phyloP scores from a whole-genome alignment of 2,797 vertebrate species.

The Perdix hodgsoniae region DNA sequence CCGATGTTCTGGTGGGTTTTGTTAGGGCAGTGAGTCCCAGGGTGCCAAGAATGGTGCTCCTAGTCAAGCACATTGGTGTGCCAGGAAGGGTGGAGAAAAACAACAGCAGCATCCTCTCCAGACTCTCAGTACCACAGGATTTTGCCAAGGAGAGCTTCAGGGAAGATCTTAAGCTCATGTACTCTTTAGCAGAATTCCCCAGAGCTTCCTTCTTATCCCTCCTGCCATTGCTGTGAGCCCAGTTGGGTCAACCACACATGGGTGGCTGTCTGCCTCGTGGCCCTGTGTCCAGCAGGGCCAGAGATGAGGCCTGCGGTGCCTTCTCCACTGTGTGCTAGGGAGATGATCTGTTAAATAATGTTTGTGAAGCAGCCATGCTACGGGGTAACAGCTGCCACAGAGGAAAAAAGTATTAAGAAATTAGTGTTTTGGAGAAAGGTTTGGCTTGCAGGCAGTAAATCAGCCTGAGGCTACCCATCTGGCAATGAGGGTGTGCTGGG shows the following conservation, averaged over 20 bases:
- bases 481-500: not conserved
- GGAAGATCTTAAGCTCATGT: rapidly evolving
- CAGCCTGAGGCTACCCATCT: rapidly evolving
- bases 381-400: not conserved
- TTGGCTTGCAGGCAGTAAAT: not conserved
- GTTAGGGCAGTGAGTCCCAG: not conserved
- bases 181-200: rapidly evolving
- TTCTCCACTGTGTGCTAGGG: not conserved
- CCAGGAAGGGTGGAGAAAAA: not conserved
- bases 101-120: not conserved
- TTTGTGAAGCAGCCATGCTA: not conserved
- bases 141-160: not conserved
- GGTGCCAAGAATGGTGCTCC: rapidly evolving
- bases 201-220: rapidly evolving
- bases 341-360: not conserved
- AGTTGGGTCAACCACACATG: rapidly evolving
- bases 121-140: not conserved
- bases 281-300: not conserved
- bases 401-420: not conserved
- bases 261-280: rapidly evolving
- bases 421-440: not conserved
- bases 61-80: too few species aligned
- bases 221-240: rapidly evolving
- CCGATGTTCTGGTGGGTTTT: not conserved
- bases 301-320: rapidly evolving